Evolutionary conservation across 2,888 invertebrate genomes (phyloP).

Genomic region (Microplitis deprimator): DNA sequence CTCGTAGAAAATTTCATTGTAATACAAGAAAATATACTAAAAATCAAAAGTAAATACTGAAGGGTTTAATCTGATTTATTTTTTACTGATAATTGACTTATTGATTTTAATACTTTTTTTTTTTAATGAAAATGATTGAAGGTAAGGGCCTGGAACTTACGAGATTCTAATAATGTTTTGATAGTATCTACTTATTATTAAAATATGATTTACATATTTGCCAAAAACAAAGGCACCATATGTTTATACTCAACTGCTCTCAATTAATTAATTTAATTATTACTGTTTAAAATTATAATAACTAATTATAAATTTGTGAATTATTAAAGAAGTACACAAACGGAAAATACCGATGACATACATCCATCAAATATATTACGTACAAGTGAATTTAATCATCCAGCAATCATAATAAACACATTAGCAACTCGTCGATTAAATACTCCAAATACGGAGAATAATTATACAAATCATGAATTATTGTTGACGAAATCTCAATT

Average conservation of each 20-base stretch:
- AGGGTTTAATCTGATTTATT: not conserved
- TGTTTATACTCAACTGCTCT: not conserved
- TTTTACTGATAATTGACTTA: not conserved
- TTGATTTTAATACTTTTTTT: not conserved
- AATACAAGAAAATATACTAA: too few species aligned
- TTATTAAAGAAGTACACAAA: constrained; percentile 58
- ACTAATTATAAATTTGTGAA: constrained; percentile 45
- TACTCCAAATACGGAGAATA: constrained; percentile 27
- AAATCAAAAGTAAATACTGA: too few species aligned
- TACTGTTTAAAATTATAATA: constrained; percentile 18
- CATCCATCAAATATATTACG: constrained; percentile 47
- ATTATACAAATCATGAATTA: constrained; percentile 53
- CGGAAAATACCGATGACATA: constrained; percentile 51
- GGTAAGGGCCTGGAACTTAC: not conserved
- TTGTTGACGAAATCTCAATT: constrained; percentile 57
- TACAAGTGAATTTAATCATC: constrained; percentile 49
- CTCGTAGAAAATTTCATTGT: too few species aligned
- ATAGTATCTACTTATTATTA: not conserved
- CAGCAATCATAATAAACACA: constrained; percentile 48
- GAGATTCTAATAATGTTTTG: not conserved
- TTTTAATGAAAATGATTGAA: not conserved
- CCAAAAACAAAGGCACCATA: not conserved
- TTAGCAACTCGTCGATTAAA: constrained; percentile 36
- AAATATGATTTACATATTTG: not conserved
- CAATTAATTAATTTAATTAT: too few species aligned